A percentile compares a stretch with the other conserved stretches of the same genome.
Evolutionary conservation across 2,797 vertebrate genomes (phyloP).

Genomic region (Hemitrygon akajei): DNA sequence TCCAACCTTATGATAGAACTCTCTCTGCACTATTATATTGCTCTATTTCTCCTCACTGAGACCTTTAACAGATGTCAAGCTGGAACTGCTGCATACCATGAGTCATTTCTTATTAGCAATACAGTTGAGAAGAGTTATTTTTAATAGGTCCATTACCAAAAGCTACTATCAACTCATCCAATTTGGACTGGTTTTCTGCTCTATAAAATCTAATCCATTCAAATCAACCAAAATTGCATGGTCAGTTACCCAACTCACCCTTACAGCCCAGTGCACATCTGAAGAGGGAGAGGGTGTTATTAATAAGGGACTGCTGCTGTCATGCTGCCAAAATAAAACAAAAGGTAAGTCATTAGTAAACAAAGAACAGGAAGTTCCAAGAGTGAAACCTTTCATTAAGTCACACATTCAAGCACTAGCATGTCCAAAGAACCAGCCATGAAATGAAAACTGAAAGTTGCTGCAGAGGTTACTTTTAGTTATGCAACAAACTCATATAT

Average conservation of each 20-base stretch:
- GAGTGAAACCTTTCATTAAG: not conserved
- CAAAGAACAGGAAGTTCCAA: not conserved
- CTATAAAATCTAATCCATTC: not conserved
- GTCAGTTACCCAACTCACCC: constrained; percentile 61
- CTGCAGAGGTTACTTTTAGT: not conserved
- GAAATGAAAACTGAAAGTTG: not conserved
- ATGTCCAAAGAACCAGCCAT: not conserved
- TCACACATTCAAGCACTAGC: not conserved
- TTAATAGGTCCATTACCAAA: not conserved
- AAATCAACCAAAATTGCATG: not conserved
- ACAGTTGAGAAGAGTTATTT: not conserved
- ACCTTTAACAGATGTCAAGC: too few species aligned
- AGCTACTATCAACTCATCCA: not conserved
- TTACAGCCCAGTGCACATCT: constrained; percentile 87
- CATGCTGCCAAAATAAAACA: constrained; percentile 62
- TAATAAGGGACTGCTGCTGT: constrained; percentile 81
- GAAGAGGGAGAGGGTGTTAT: constrained; percentile 55
- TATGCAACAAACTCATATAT: not conserved
- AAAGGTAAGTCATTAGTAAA: constrained; percentile 35
- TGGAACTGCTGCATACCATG: not conserved
- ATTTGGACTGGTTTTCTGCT: not conserved
- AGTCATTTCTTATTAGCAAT: not conserved
- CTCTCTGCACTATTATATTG: not conserved
- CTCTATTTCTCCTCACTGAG: not conserved
- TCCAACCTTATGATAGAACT: not conserved